Base-by-base conservation (phyloP, 2,888 invertebrate genomes). In the Ophion ellenae region DNA sequence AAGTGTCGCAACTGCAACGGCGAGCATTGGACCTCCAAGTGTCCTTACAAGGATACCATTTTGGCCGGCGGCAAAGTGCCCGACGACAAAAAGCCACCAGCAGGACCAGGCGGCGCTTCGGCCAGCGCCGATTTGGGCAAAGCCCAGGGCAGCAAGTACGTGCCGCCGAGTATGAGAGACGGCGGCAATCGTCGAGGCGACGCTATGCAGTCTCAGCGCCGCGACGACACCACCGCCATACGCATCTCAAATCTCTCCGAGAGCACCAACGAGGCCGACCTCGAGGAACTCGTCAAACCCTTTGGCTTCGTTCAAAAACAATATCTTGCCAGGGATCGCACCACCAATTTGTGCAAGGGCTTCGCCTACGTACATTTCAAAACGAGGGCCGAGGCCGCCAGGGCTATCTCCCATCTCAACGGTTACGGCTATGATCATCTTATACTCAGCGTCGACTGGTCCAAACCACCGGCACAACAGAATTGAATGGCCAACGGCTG, bases 351-450 rank as follows among this genome's bases (percentile, higher is more conserved):
- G n/a, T 98, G 98, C 94, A 98, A 99, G 96, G 99, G 99, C 86
- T 99, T 99, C 95, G 99, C 99, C 17, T 99, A 99, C 94, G 98
- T 99, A 85, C 99, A 99, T 92, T 99, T 98, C 95, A 98, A 98
- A 94, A 97, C 97, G 90, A 96, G 97, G 90, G 97, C 97, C 90
- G 98, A 99, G 94, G 99, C 99, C 66, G 97, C 98, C 5, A 96
- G 97, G 90, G 99, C 99, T 81, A 99, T 99, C 92, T 95, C 96
- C 85, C 96, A 96, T 77, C 96, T 99, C 17, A 97, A 99, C 92
- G 99, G 99, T 0, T 97, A 98, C 93, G 99, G 99, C 87, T 99
- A 99, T 93, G 99, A 99, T 95, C 99, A 99, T 95, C 96, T 99
- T 90, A 99, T 99, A 94, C 95, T 99, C 79, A 98, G 97, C 94